Conservation (phyloP, 1,140 invertebrate species). For the Aradophagus sp. region DNA sequence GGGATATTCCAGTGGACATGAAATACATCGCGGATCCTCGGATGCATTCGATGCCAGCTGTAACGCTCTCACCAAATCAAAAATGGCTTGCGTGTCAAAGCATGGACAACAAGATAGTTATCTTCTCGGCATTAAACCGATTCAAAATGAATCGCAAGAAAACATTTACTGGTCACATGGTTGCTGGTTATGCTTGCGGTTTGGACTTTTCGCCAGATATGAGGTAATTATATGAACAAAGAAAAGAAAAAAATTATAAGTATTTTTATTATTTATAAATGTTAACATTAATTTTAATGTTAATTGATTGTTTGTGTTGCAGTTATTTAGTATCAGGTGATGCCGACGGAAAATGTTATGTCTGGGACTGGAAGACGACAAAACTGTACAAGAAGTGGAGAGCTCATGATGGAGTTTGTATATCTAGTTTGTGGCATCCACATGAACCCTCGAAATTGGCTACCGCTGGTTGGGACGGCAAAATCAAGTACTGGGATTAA, state of each 20-base stretch:
- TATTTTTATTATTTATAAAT: slow-evolving; percentile 4
- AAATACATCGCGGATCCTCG: slow-evolving; percentile 99
- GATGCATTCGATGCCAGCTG: slow-evolving; percentile 99
- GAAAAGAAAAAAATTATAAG: slow-evolving; percentile 7
- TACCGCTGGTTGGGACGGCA: slow-evolving; percentile 98
- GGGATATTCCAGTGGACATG: slow-evolving; percentile 99
- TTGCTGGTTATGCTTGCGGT: slow-evolving; percentile 98
- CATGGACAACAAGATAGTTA: slow-evolving; percentile 99
- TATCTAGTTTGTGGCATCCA: slow-evolving; percentile 96
- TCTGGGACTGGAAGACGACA: slow-evolving; percentile 99
- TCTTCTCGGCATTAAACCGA: slow-evolving; percentile 97
- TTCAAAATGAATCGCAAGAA: slow-evolving; percentile 99
- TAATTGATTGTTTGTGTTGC: slow-evolving; percentile 65
- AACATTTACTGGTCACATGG: slow-evolving; percentile 98
- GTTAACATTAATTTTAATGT: slow-evolving; percentile 1
- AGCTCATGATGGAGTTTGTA: slow-evolving; percentile 98
- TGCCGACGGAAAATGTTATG: slow-evolving; percentile 98
- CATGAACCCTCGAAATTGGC: slow-evolving; percentile 98
- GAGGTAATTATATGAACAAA: slow-evolving; percentile 79
- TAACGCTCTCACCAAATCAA: slow-evolving; percentile 94
- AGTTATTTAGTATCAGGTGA: slow-evolving; percentile 99
- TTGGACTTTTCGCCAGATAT: slow-evolving; percentile 99
- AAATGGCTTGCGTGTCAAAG: slow-evolving; percentile 99
- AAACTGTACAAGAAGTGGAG: slow-evolving; percentile 99
- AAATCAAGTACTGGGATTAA: slow-evolving; percentile 99